Conservation (phyloP, 2,888 invertebrate species). For the Synanthedon formicaeformis region DNA sequence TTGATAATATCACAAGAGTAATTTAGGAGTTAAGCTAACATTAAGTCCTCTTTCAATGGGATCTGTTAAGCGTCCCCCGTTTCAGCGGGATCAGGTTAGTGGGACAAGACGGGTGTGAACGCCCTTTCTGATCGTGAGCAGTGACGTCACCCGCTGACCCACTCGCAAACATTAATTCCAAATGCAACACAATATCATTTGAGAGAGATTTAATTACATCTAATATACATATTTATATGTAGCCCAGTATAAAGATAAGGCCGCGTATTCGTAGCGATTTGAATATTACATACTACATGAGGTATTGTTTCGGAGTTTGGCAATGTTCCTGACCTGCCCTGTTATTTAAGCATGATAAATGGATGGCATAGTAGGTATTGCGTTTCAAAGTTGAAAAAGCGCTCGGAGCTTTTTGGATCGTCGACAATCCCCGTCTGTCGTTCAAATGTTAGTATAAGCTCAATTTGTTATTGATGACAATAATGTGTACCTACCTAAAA, state of each 20-base stretch:
- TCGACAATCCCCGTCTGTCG: too few relatives aligned
- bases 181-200: neutral
- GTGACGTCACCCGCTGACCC: constrained; percentile 12
- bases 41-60: neutral
- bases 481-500: too few relatives aligned
- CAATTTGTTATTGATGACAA: too few relatives aligned
- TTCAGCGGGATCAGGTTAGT: constrained; percentile 13
- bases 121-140: constrained; percentile 22
- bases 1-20: neutral
- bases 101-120: constrained; percentile 29
- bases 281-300: neutral
- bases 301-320: neutral
- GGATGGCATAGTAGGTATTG: neutral
- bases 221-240: neutral
- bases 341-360: neutral
- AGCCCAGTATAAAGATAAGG: too few relatives aligned
- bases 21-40: neutral
- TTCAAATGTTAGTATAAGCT: too few relatives aligned
- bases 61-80: neutral
- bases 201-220: neutral
- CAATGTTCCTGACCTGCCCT: neutral
- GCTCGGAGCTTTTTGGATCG: too few relatives aligned
- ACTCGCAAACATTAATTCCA: neutral
- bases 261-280: neutral
- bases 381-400: too few relatives aligned